Evolutionary conservation across 37 sponge, comb jelly and placozoan genomes (phyloP).

Genomic region (Beroe forskalii): DNA sequence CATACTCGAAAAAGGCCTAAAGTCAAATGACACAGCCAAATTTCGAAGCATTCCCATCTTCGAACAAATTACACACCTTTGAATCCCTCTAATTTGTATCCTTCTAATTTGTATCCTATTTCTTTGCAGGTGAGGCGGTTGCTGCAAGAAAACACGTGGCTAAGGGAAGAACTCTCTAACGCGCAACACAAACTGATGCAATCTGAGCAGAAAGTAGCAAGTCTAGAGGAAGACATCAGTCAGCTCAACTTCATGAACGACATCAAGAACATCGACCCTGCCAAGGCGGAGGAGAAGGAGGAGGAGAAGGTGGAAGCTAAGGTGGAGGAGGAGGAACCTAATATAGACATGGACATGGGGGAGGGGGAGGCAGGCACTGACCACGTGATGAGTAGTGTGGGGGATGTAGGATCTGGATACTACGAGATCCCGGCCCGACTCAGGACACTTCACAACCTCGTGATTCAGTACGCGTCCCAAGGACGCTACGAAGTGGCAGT

Average conservation of each 20-base stretch:
- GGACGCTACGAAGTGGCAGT: slow-evolving; percentile 96
- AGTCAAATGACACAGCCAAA: no score
- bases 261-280: slow-evolving; percentile 61
- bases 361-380: slow-evolving; percentile 64
- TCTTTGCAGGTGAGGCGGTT: slow-evolving; percentile 85
- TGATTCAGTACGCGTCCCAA: slow-evolving; percentile 86
- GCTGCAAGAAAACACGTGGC: slow-evolving; percentile 90
- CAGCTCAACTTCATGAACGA: slow-evolving; percentile 67
- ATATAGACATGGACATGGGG: slow-evolving; percentile 67
- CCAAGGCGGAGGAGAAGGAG: slow-evolving; percentile 30
- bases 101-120: no score
- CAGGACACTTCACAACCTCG: slow-evolving; percentile 81
- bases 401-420: slow-evolving; percentile 42
- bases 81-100: no score
- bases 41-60: no score
- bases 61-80: no score
- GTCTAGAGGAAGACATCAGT: slow-evolving; percentile 78
- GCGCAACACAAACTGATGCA: slow-evolving; percentile 75
- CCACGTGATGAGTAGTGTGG: slow-evolving; percentile 24
- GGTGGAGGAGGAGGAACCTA: neutral
- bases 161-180: slow-evolving; percentile 81
- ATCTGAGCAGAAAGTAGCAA: slow-evolving; percentile 69
- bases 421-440: slow-evolving; percentile 78
- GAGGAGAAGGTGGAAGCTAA: slow-evolving; percentile 6
- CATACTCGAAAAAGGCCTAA: no score